Percentiles rank a stretch among this genome's conserved stretches.
phyloP scores from a whole-genome alignment of 2,113 vertebrate genomes.

The Puma concolor region DNA sequence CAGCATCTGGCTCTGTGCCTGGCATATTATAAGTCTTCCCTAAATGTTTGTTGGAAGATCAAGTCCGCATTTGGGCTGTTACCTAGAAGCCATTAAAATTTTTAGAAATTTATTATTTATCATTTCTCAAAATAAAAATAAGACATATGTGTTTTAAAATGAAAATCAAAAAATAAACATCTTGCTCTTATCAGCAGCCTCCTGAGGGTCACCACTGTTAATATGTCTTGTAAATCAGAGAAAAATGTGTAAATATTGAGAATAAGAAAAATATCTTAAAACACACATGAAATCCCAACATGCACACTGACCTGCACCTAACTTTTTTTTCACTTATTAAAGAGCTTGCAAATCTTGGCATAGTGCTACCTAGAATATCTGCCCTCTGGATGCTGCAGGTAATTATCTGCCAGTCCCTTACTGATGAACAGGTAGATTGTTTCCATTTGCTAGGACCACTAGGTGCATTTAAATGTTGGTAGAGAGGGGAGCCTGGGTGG shows the following conservation, averaged over 20 bases:
- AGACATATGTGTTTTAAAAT: background rate
- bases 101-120: background rate
- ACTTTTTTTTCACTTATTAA: background rate
- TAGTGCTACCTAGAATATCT: background rate
- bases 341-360: background rate
- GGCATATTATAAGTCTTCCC: background rate
- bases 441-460: background rate
- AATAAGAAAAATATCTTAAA: background rate
- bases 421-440: background rate
- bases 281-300: background rate
- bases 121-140: background rate
- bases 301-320: too few species aligned
- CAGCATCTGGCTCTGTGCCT: background rate
- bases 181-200: background rate
- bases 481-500: too few species aligned
- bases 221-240: background rate
- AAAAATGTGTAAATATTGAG: background rate
- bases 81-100: background rate
- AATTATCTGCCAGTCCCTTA: background rate
- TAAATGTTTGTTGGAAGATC: background rate
- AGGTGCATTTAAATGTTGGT: background rate
- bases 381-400: accelerated
- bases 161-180: background rate
- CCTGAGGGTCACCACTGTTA: background rate
- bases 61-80: background rate